phyloP scores from a whole-genome alignment of 1,140 invertebrate species.

The Drosophila funebris region DNA sequence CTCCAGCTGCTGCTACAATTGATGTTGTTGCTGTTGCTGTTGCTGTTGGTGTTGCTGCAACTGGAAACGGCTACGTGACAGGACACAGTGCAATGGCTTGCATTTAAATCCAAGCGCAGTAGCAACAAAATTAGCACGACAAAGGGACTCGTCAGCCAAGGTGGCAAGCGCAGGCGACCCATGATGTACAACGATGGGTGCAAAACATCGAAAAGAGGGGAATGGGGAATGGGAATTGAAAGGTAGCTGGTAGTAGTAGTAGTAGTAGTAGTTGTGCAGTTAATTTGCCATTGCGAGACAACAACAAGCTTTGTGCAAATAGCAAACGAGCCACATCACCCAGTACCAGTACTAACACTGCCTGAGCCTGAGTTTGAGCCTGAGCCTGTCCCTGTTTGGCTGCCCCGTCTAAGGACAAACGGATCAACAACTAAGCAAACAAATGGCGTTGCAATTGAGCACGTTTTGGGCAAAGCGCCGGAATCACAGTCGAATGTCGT shows the following conservation, averaged over 20 bases:
- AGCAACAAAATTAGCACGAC: slow-evolving; percentile 77
- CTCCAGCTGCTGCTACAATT: slow-evolving; percentile 16
- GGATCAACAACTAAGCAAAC: slow-evolving; percentile 77
- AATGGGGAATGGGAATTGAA: neutral
- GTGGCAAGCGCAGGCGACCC: neutral
- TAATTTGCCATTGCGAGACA: slow-evolving; percentile 66
- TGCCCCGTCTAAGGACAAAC: slow-evolving; percentile 8
- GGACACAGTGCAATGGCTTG: slow-evolving; percentile 72
- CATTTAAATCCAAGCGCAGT: slow-evolving; percentile 74
- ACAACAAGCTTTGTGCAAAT: slow-evolving; percentile 73
- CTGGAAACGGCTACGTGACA: slow-evolving; percentile 79
- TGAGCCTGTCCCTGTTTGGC: too few species aligned
- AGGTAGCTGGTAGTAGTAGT: slow-evolving; percentile 29
- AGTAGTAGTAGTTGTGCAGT: too few species aligned
- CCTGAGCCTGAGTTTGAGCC: slow-evolving; percentile 24
- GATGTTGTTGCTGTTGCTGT: neutral
- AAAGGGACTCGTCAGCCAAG: slow-evolving; percentile 51
- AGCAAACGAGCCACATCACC: slow-evolving; percentile 60
- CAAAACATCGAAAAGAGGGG: neutral
- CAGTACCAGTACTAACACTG: slow-evolving; percentile 3
- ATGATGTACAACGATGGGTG: neutral
- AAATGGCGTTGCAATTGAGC: slow-evolving; percentile 83
- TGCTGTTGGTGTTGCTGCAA: slow-evolving; percentile 28
- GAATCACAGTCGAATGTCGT: slow-evolving; percentile 37
- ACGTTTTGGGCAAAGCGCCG: slow-evolving; percentile 66